These are phyloP conservation scores for Sebastes oblongus DNA, from an alignment of 2,797 vertebrate genomes.

Conservation along the genomic window DNA sequence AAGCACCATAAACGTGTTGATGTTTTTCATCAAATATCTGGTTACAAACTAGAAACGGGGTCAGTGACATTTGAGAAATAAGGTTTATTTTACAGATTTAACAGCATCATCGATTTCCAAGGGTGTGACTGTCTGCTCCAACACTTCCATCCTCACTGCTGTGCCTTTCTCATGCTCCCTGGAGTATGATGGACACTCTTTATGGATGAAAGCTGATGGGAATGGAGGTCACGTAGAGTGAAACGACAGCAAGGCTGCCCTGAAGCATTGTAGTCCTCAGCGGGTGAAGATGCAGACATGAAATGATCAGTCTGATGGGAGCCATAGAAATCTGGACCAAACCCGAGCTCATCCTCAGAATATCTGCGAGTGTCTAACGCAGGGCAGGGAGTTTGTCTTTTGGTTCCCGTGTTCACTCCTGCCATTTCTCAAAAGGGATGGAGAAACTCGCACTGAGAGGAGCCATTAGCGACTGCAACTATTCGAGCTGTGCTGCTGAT, in stretches of 20 bases:
- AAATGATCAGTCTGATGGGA: background rate
- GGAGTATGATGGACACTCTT: background rate
- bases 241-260: background rate
- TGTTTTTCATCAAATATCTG: background rate
- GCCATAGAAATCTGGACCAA: background rate
- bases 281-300: background rate
- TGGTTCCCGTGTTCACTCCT: background rate
- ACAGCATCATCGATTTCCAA: background rate
- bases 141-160: background rate
- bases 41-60: background rate
- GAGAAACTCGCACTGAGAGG: background rate
- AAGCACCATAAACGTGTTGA: background rate
- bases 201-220: background rate
- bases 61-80: background rate
- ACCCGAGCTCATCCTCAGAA: background rate
- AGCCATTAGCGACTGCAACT: background rate
- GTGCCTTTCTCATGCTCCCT: background rate
- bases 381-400: background rate
- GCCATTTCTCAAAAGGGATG: background rate
- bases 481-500: background rate
- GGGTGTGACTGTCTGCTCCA: background rate
- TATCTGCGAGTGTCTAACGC: background rate
- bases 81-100: background rate
- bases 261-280: background rate
- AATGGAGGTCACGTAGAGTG: conserved; percentile 10